These are phyloP conservation scores for Maconellicoccus hirsutus DNA, from an alignment of 1,140 invertebrate species.

Conservation along the genomic window DNA sequence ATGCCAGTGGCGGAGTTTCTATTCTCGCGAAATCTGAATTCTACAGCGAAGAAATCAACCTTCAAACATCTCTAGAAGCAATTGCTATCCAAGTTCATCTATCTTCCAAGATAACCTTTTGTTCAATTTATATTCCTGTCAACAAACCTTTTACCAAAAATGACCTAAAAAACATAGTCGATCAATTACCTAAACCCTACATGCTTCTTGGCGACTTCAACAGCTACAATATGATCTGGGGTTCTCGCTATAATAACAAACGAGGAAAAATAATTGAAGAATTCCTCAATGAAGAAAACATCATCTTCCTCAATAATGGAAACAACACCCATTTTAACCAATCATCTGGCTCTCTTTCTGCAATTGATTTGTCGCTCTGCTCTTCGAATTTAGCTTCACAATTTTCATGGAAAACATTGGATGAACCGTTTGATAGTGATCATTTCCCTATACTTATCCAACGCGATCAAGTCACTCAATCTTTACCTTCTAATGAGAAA, in stretches of 20 bases:
- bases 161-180: slow-evolving; percentile 30
- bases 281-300: neutral
- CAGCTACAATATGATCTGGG: slow-evolving; percentile 33
- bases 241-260: slow-evolving; percentile 30
- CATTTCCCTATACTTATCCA: slow-evolving; percentile 16
- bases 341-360: neutral
- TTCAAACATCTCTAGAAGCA: too few species aligned
- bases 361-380: neutral
- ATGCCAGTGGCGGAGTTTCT: too few species aligned
- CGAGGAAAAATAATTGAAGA: slow-evolving; percentile 30
- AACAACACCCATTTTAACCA: neutral
- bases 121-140: too few species aligned
- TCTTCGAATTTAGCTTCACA: neutral
- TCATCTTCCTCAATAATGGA: neutral
- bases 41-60: too few species aligned
- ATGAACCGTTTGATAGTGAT: slow-evolving; percentile 1
- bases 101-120: too few species aligned
- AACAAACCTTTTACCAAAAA: neutral
- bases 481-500: too few species aligned
- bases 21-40: too few species aligned
- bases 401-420: slow-evolving; percentile 13
- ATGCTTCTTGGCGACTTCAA: slow-evolving; percentile 33
- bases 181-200: slow-evolving; percentile 32
- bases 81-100: too few species aligned
- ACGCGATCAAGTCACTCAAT: too few species aligned